A percentile compares a stretch with the other conserved stretches of the same genome.
These are phyloP conservation scores for Gastrophysa polygoni DNA, from an alignment of 2,888 invertebrate genomes.

Conservation along the genomic window DNA sequence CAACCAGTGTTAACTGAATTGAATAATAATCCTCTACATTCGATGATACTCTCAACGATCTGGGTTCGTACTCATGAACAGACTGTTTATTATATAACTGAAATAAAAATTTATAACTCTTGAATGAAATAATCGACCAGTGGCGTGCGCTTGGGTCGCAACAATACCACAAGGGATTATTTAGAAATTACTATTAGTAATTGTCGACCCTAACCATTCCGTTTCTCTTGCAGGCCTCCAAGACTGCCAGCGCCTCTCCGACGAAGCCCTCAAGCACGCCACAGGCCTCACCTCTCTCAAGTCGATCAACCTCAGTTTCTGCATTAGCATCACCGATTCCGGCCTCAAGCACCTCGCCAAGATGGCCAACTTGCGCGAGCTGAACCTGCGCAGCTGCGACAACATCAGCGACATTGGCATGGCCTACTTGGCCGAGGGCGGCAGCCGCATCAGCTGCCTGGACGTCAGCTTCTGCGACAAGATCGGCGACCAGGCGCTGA, in stretches of 20 bases:
- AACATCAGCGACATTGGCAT: constrained; percentile 92
- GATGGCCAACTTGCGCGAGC: constrained; percentile 81
- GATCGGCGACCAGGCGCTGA: constrained; percentile 88
- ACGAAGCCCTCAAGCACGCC: constrained; percentile 87
- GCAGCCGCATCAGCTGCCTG: constrained; percentile 77
- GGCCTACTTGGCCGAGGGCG: constrained; percentile 89
- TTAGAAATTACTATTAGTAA: too few relatives aligned
- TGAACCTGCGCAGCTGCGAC: constrained; percentile 91
- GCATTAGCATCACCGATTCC: constrained; percentile 92
- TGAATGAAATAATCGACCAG: too few relatives aligned
- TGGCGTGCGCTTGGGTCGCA: too few relatives aligned
- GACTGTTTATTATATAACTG: too few relatives aligned
- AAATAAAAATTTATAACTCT: too few relatives aligned
- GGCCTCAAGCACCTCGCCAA: constrained; percentile 87
- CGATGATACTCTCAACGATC: too few relatives aligned
- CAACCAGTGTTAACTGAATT: too few relatives aligned
- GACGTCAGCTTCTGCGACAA: constrained; percentile 97
- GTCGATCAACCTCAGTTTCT: constrained; percentile 91
- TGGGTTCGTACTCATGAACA: too few relatives aligned
- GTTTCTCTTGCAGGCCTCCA: constrained; percentile 59
- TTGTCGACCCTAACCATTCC: not conserved
- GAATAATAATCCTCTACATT: too few relatives aligned
- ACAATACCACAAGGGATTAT: too few relatives aligned
- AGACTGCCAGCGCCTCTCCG: constrained; percentile 93
- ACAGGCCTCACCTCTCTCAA: constrained; percentile 80